Conservation (phyloP, 1,140 invertebrate genomes). For the Cydia fagiglandana region DNA sequence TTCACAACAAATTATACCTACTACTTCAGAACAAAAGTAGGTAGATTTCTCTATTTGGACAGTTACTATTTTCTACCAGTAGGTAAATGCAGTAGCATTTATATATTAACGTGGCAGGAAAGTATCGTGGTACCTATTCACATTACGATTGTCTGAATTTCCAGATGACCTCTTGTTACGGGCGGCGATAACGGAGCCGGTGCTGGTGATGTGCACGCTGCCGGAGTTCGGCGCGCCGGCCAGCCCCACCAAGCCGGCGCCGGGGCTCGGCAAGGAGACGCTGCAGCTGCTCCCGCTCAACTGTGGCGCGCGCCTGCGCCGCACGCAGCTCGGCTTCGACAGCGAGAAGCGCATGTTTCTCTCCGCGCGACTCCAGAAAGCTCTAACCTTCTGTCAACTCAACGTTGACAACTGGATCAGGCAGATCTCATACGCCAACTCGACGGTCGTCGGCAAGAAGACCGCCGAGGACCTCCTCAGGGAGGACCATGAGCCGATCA, state of each 20-base stretch:
- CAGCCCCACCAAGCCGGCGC: slow-evolving; percentile 67
- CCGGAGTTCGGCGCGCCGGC: slow-evolving; percentile 69
- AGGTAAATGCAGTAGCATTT: too few species aligned
- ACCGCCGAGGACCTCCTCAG: slow-evolving; percentile 71
- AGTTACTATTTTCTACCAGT: too few species aligned
- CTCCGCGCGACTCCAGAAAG: slow-evolving; percentile 81
- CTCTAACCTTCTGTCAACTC: slow-evolving; percentile 82
- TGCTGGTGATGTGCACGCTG: slow-evolving; percentile 75
- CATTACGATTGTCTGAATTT: slow-evolving; percentile 40
- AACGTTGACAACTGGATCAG: slow-evolving; percentile 80
- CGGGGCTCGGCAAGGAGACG: slow-evolving; percentile 56
- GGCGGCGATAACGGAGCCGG: slow-evolving; percentile 73
- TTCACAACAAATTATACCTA: too few species aligned
- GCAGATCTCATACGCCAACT: slow-evolving; percentile 77
- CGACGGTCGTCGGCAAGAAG: slow-evolving; percentile 70
- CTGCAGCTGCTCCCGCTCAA: slow-evolving; percentile 76
- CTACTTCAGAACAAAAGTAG: too few species aligned
- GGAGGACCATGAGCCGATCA: slow-evolving; percentile 77
- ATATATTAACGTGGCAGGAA: too few species aligned
- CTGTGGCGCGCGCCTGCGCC: slow-evolving; percentile 75
- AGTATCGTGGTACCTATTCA: too few species aligned
- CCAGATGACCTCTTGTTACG: slow-evolving; percentile 76
- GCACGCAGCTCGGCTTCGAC: slow-evolving; percentile 80
- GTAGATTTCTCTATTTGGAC: too few species aligned
- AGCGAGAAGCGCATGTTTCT: slow-evolving; percentile 81